Conservation (phyloP, 2,797 vertebrate genomes). For the Artibeus lituratus region DNA sequence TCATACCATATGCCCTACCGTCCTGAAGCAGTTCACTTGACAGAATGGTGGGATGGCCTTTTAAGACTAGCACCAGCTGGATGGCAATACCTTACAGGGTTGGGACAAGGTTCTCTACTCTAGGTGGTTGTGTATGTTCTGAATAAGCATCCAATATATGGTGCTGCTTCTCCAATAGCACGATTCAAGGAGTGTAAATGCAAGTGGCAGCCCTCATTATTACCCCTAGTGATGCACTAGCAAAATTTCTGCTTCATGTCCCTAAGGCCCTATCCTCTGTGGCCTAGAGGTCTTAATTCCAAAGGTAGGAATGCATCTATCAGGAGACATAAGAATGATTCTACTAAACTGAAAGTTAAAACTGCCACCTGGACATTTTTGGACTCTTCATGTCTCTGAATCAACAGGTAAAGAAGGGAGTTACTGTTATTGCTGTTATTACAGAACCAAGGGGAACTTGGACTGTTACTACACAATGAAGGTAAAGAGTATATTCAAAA, state of each 20-base stretch:
- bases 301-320: background rate
- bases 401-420: background rate
- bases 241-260: constrained; percentile 20
- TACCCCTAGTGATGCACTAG: background rate
- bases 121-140: background rate
- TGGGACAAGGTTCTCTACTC: background rate
- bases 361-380: background rate
- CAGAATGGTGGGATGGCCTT: background rate
- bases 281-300: background rate
- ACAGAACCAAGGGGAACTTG: background rate
- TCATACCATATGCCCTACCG: background rate
- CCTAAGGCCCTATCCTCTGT: background rate
- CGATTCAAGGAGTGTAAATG: background rate
- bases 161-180: background rate
- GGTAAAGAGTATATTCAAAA: background rate
- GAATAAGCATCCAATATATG: background rate
- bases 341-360: constrained; percentile 9
- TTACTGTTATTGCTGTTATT: background rate
- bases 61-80: background rate
- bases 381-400: background rate
- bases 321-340: background rate
- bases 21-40: background rate
- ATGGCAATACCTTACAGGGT: background rate
- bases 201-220: background rate
- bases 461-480: background rate